Base-by-base conservation (phyloP, 2,888 invertebrate genomes). In the Ophraella communa region DNA sequence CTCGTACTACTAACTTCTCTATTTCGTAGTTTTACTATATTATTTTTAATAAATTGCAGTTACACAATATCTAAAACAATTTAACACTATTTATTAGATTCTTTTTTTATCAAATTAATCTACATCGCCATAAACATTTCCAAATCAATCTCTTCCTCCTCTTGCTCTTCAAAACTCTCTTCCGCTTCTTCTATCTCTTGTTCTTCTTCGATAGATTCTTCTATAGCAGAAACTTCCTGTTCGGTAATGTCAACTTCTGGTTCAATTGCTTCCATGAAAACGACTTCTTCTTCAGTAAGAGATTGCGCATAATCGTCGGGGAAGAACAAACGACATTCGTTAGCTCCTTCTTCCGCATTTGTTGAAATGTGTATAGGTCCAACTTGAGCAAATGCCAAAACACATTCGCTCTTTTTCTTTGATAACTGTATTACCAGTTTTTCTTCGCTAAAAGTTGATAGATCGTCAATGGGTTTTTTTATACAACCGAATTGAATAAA, bases 281-380 rank as follows among this genome's bases (percentile, higher is more conserved):
- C 83, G 39, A 67, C 73, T 27, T 74, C 74, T 17, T 69, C 71
- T 35, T 79, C 79, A 35, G 81, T 83, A 30, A 85, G 84, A 0
- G 82, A 84, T 62, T 83, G 85, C 66, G 85, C 87, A 77, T 88
- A 89, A 1, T 86, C 88, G 2, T 87, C 85, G 0, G 91, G 91
- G 80, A 93, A 93, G 84, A 91, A 90, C 64, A 85, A 77, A 3
- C 83, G 80, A 59, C 89, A 88, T 73, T 93, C 91, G 55, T 82
- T 82, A 17, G 83, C 83, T 0, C 92, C 92, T 45, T 85, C 83
- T 2, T 87, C 87, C 0, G 87, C 82, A 77, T 91, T 90, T 5
- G 86, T 86, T 73, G 91, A 91, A 51, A 90, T 87, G 78, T 89
- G 90, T 20, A 88, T 82, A 0, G 93, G 91, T 0, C 88, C 88